Evolutionary conservation across 1,140 invertebrate genomes (phyloP), one percentile per base, ranked within the genome.

Genomic region (Tetranychus urticae): DNA sequence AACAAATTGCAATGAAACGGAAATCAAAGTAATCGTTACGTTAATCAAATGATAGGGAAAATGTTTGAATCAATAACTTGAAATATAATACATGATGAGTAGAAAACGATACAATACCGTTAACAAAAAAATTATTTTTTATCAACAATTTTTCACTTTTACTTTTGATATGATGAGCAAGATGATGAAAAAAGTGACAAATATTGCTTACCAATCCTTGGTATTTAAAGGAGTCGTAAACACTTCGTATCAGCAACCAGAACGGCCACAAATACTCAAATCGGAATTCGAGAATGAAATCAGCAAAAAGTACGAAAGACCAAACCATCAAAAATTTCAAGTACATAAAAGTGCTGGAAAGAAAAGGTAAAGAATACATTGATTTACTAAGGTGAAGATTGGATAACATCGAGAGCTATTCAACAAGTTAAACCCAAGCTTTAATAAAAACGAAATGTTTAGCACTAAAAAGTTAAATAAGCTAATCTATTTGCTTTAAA

Each of bases 231-330:
- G 89, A 92, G 76, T 97, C 92, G 77, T 96, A 90, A 64, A 94
- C 85, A 74, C 88, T 94, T 74, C 91, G 81, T 61, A 97, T 76
- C 66, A 97, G 79, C 65, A 97, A 80, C 88, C 91, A 97, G 75
- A 97, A 92, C 55, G 93, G 93, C 89, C 91, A 97, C 66, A 97
- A 80, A 77, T 94, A 96, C 79, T 98, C 94, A 79, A 97, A 94
- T 68, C 93, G 86, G 77, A 97, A 97, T 76, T 97, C 92, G 72
- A 97, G 77, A 75, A 97, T 83, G 74, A 94, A 94, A 75, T 97
- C 93, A 67, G 89, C 88, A 73, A 91, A 78, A 71, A 98, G 84
- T 62, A 97, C 88, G 72, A 90, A 80, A 65, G 84, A 82, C 92
- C 92, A 97, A 73, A 97, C 80, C 73, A 93, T 76, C 66, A 97